A percentile compares a stretch with the other conserved stretches of the same genome.
Evolutionary conservation across 2,888 invertebrate genomes (phyloP).

Genomic region (Cheiracanthium punctorium): DNA sequence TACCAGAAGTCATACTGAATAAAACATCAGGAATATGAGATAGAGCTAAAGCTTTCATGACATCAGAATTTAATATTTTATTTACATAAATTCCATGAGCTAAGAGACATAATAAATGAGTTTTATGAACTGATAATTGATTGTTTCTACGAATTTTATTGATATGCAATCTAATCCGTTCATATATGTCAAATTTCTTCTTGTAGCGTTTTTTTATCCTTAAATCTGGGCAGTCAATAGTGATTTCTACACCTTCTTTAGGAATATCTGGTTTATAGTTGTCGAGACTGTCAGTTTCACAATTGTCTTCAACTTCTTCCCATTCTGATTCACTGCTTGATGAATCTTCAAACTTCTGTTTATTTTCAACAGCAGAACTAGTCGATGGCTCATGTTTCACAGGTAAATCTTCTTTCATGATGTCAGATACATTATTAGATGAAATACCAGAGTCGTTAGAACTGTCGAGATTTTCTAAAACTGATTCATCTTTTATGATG

Average conservation of each 20-base stretch:
- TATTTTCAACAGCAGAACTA: not conserved
- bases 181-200: constrained; percentile 83
- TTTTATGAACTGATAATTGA: constrained; percentile 89
- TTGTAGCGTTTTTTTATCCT: constrained; percentile 75
- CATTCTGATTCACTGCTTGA: constrained; percentile 67
- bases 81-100: constrained; percentile 85
- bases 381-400: not conserved
- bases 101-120: constrained; percentile 88
- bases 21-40: constrained; percentile 60
- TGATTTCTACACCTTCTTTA: constrained; percentile 85
- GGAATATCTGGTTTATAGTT: constrained; percentile 77
- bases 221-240: constrained; percentile 81
- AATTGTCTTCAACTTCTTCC: constrained; percentile 72
- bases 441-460: constrained; percentile 1
- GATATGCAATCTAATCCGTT: constrained; percentile 84
- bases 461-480: not conserved
- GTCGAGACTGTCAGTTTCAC: constrained; percentile 58
- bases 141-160: constrained; percentile 87
- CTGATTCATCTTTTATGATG: not conserved
- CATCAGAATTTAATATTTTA: constrained; percentile 72
- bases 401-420: not conserved
- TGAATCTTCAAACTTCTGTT: not conserved
- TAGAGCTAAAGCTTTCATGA: constrained; percentile 55
- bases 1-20: constrained; percentile 16
- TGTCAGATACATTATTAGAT: not conserved